Evolutionary conservation across 2,888 invertebrate genomes (phyloP), one percentile per base, ranked within the genome.

Genomic region (Diaperis boleti): DNA sequence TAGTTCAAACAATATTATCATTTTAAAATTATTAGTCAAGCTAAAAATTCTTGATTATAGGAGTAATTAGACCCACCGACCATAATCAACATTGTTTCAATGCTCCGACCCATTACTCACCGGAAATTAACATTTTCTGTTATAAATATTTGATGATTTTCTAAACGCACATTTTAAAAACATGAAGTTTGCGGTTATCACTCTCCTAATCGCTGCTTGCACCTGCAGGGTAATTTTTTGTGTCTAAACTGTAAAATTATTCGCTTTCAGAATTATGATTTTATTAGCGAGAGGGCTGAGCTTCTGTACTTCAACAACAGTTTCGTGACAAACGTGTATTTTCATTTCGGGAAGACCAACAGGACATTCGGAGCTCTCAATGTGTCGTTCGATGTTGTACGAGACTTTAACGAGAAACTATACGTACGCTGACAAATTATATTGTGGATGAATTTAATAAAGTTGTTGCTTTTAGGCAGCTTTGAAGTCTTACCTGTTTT

Each of bases 261-360:
- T 3, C 6, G 1, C n/a, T 49, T 35, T n/a, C 33, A 49, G 49
- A 35, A 31, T 11, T 49, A 49, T 18, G 49, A 49, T n/a, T 49
- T 49, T 18, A n/a, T 29, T 15, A 1, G 18, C 7, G 49, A 49
- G 35, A 33, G 33, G 18, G 35, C 49, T 4, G 49, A 49, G 18
- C 18, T 49, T 1, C 7, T 49, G 8, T 49, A 33, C 18, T 6
- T 18, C 18, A 49, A 49, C 49, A 17, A 33, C 11, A 49, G 18
- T 17, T 49, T 49, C 10, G 14, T 49, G 0, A 15, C 4, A 10
- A 35, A 49, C 11, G 33, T 33, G 5, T 3, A 29, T 18, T 49
- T 49, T 3, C 49, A 33, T 18, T 49, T 49, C 14, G 49, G 49
- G 15, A 49, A 49, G 35, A 18, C 35, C 10, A 49, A 49, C 35